Evolutionary conservation across 2,888 invertebrate species (phyloP).

Genomic region (Thecocarcelia acutangulata): DNA sequence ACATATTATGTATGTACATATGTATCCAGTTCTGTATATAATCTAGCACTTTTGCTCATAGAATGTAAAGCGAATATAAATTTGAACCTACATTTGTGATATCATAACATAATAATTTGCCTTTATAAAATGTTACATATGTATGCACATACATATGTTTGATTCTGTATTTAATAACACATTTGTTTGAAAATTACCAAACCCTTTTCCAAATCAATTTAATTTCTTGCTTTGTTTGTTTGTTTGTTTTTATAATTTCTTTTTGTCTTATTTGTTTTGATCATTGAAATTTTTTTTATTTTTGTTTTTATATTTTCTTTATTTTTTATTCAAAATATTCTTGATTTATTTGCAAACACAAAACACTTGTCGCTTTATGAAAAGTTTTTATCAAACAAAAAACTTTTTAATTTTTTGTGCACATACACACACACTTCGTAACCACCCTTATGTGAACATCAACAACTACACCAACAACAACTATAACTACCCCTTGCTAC

Average conservation of each 20-base stretch:
- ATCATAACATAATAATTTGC: too few species aligned
- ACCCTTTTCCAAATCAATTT: constrained; percentile 1
- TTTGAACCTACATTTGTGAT: too few species aligned
- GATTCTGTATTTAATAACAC: not conserved
- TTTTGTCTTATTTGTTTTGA: constrained; percentile 66
- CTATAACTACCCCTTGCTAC: constrained; percentile 54
- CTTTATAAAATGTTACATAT: too few species aligned
- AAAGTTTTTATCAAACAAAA: constrained; percentile 64
- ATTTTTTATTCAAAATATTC: constrained; percentile 65
- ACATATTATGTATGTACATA: too few species aligned
- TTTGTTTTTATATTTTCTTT: constrained; percentile 31
- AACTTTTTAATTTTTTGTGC: constrained; percentile 53
- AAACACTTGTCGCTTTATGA: constrained; percentile 69
- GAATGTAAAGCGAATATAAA: too few species aligned
- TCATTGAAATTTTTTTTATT: constrained; percentile 57
- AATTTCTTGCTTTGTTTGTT: constrained; percentile 31
- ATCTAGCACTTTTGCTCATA: too few species aligned
- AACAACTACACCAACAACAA: not conserved
- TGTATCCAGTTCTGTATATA: too few species aligned
- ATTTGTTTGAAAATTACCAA: not conserved
- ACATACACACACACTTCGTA: constrained; percentile 1
- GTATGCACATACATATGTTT: too few species aligned
- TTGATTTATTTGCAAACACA: constrained; percentile 70
- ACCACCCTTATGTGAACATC: constrained; percentile 48
- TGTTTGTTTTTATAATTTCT: constrained; percentile 46